Evolutionary conservation across 2,113 vertebrate genomes (phyloP), one percentile per base, ranked within the genome.

Genomic region (Charina bottae): DNA sequence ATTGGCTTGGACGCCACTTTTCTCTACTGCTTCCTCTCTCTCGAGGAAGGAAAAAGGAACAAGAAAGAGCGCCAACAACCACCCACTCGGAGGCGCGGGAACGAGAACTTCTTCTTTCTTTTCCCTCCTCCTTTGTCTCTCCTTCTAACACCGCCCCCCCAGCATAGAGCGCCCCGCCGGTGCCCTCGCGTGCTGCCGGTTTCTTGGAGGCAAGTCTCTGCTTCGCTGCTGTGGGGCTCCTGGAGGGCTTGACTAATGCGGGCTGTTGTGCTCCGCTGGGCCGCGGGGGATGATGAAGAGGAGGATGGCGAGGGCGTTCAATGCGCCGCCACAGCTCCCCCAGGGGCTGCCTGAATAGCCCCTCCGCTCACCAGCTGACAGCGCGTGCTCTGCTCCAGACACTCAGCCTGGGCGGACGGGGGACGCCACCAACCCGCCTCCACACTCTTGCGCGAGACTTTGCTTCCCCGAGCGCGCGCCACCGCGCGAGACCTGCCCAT

Each of bases 311-410:
- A 93, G 97, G 96, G 90, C 96, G 96, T 96, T 97, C 95, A 94
- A 95, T 91, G 97, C 94, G 96, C 96, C 97, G 93, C 96, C 94
- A 88, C 94, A 89, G 96, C 97, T 98, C 98, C 98, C 98, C 93
- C 96, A 98, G 98, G 98, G 98, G 98, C 90, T 83, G 93, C 94
- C 96, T 98, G 97, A 98, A 98, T 98, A 98, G 97, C 96, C 96
- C 95, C 98, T 96, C 98, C 99, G 99, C 99, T 99, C 98, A 98
- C 99, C 99, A 99, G 99, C 99, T 99, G 99, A 99, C 99, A 98
- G 97, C 98, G 98, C 98, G 98, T 99, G 98, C 98, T 98, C 96
- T 96, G 96, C 97, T 97, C 97, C 98, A 98, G 98, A 98, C 98
- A 98, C 98, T 96, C 97, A 97, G 98, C 98, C 98, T 6, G 98